Base-by-base conservation (phyloP, 2,113 vertebrate genomes). In the Equus quagga region DNA sequence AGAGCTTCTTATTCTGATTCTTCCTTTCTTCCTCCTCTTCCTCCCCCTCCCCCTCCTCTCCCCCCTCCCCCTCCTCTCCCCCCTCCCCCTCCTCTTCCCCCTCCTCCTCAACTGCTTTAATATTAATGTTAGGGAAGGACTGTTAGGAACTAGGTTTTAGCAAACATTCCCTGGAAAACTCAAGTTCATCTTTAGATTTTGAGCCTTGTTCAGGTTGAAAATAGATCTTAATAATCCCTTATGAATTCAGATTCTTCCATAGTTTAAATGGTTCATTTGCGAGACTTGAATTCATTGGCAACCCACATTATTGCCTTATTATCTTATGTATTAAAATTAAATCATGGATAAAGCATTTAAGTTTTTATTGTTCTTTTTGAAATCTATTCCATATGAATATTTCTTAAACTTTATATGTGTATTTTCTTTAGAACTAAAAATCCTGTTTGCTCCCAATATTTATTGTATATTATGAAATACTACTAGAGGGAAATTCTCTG, bases 391-490 rank as follows among this genome's bases (percentile, higher is more conserved):
- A 83, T 69, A 12, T 56, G 67, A 49, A 41, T 23, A 56, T 58
- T 84, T 94, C 64, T 86, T 36, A 65, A 80, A 76, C 84, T 58
- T 93, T 44, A 67, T 44, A 10, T 46, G 41, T 82, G 41, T 3
- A 46, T 90, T 97, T 88, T 76, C 56, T 73, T 73, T 56, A 69
- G 51, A 92, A 69, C 12, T 62, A 85, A 69, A 80, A 31, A 88
- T 88, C 28, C 5, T 65, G 17, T 67, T 91, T 15, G 21, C 8
- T 73, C 1, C 6, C 33, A 13, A 62, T 89, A 80, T 80, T 79
- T 80, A 73, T 73, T 67, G 9, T 28, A 31, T 15, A 44, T 33
- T 73, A 14, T 78, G 69, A 88, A 93, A 44, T 72, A 54, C 33
- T 51, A 21, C 12, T 54, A 15, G 28, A 81, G 84, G 28, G 7